Percentiles rank a stretch among this genome's conserved stretches.
phyloP scores from a whole-genome alignment of 2,113 vertebrate genomes.

The Zosterops pallidus region DNA sequence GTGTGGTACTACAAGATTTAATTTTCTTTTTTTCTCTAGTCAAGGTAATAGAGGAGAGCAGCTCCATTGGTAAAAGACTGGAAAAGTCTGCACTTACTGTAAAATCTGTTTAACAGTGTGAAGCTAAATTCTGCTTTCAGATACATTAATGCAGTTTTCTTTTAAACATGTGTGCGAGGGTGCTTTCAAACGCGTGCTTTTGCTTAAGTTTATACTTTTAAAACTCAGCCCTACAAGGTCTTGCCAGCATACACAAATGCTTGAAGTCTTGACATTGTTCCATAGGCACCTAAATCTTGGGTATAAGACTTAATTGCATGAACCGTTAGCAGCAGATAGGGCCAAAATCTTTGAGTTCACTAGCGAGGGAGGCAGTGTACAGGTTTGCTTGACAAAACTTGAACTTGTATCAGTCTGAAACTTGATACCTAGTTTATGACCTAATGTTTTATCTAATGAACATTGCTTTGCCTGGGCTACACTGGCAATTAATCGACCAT shows the following conservation, averaged over 20 bases:
- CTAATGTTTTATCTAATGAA: constrained; percentile 3
- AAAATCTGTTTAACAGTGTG: background rate
- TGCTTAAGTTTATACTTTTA: background rate
- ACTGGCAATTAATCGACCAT: background rate
- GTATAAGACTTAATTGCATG: background rate
- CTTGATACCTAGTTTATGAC: background rate
- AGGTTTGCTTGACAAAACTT: background rate
- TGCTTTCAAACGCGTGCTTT: background rate
- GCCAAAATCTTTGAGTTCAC: background rate
- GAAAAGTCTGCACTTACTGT: background rate
- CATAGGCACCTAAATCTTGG: background rate
- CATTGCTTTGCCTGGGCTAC: background rate
- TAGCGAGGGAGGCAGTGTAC: background rate
- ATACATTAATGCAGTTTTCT: background rate
- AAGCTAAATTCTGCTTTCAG: background rate
- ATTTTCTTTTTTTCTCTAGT: background rate
- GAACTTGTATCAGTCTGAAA: background rate
- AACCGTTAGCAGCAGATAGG: background rate
- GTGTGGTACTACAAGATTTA: background rate
- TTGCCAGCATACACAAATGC: background rate
- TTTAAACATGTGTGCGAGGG: background rate
- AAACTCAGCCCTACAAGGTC: background rate
- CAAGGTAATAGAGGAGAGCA: background rate
- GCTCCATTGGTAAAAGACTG: background rate
- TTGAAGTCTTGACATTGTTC: background rate